Base-by-base conservation (phyloP, 2,113 vertebrate species). In the Prolemur simus region DNA sequence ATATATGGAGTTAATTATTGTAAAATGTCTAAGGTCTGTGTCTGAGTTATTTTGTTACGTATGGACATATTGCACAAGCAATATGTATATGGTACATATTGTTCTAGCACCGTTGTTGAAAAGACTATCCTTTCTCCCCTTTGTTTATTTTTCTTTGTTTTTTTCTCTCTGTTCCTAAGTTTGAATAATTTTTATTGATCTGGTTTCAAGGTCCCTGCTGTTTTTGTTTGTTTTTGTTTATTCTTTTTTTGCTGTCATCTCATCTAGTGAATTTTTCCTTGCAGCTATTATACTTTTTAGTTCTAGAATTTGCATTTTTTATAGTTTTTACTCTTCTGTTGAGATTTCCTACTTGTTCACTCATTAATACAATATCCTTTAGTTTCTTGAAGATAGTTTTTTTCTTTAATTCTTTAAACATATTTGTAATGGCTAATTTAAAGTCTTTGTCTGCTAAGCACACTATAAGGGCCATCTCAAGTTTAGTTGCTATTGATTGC, bases 11-110 rank as follows among this genome's bases (percentile, higher is more conserved):
- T 7, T 37, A 17, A 34, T 52, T 20, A 14, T 9, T 23, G 20
- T 37, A 42, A 2, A 71, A 63, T 20, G 13, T 27, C 52, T 91
- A 11, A 81, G 64, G 39, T 45, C 42, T 47, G 78, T 12, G 27
- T 47, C 60, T n/a, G 13, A 2, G 4, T 37, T 64, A 8, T 25
- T 21, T 25, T 12, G 14, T 21, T 32, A 32, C n/a, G 45, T 14
- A 13, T 13, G 52, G 4, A 4, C 39, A 5, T 12, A 21, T 58
- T 25, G 39, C 14, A 23, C 3, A 20, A 1, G 34, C 18, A 5
- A 0, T 6, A 32, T 63, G 54, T n/a, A 42, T 23, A 27, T 54
- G 42, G 14, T 0, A 0, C 39, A 34, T 42, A 68, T 25, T 56
- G 27, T 29, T 29, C 12, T 8, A 4, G 5, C 14, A 7, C 27